A percentile compares a stretch with the other conserved stretches of the same genome.
These are phyloP conservation scores for Perccottus glenii DNA, from an alignment of 2,113 vertebrate species.

Conservation along the genomic window DNA sequence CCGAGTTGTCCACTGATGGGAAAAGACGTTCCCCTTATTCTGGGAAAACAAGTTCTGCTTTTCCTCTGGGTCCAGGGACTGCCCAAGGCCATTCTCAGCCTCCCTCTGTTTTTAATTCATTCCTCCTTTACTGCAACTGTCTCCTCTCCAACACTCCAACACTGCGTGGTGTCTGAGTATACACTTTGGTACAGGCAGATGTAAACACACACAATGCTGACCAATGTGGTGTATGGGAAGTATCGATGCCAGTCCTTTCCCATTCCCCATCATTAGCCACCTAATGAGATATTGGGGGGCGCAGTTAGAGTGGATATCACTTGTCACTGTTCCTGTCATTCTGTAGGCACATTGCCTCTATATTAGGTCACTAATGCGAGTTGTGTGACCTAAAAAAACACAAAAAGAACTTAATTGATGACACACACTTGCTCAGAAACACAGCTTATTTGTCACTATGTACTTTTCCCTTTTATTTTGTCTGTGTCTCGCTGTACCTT, in stretches of 20 bases:
- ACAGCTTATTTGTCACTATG: slow-evolving; percentile 19
- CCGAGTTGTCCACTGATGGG: slow-evolving; percentile 64
- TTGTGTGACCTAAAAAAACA: slow-evolving; percentile 6
- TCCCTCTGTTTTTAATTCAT: slow-evolving; percentile 56
- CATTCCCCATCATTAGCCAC: slow-evolving; percentile 58
- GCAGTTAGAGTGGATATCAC: slow-evolving; percentile 26
- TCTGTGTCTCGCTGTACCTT: slow-evolving; percentile 33
- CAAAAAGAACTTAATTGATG: slow-evolving; percentile 13
- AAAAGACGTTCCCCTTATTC: slow-evolving; percentile 61
- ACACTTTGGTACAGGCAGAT: slow-evolving; percentile 32
- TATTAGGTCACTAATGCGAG: slow-evolving; percentile 3
- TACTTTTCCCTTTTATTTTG: slow-evolving; percentile 30
- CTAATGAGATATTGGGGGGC: slow-evolving; percentile 29
- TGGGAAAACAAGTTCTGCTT: slow-evolving; percentile 62
- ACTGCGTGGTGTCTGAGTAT: slow-evolving; percentile 40
- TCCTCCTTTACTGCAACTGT: slow-evolving; percentile 31
- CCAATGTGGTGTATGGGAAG: slow-evolving; percentile 56
- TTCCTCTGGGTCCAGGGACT: slow-evolving; percentile 60
- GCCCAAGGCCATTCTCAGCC: slow-evolving; percentile 69
- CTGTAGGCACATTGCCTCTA: slow-evolving; percentile 9
- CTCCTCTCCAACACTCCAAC: slow-evolving; percentile 29
- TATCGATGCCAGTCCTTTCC: slow-evolving; percentile 49
- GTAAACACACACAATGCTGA: slow-evolving; percentile 48
- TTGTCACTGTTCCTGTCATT: slow-evolving; percentile 34
- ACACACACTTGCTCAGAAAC: slow-evolving; percentile 45